phyloP scores from a whole-genome alignment of 2,888 invertebrate genomes.

The Anaspis maculata region DNA sequence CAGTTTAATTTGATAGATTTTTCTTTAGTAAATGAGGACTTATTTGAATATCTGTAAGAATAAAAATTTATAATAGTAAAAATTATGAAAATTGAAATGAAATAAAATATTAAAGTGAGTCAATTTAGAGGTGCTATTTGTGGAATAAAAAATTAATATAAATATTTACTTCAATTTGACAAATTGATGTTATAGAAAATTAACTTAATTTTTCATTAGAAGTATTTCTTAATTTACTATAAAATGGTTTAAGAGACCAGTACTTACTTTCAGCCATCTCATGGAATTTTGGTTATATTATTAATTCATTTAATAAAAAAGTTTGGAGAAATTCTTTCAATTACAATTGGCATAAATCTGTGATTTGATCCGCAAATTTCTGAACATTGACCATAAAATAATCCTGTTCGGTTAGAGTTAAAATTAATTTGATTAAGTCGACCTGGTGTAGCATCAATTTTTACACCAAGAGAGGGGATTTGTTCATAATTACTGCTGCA shows the following conservation, averaged over 20 bases:
- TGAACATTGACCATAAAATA: conserved; percentile 69
- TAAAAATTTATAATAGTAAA: conserved; percentile 50
- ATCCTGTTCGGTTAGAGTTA: conserved; percentile 52
- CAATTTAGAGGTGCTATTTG: conserved; percentile 59
- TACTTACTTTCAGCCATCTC: conserved; percentile 63
- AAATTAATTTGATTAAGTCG: conserved; percentile 58
- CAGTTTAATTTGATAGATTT: conserved; percentile 39
- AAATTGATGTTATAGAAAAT: conserved; percentile 52
- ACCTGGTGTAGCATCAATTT: conserved; percentile 58
- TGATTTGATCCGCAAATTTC: conserved; percentile 77
- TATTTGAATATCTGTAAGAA: conserved; percentile 40
- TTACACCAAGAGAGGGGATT: conserved; percentile 52
- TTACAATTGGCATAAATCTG: conserved; percentile 68
- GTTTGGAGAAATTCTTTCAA: conserved; percentile 50
- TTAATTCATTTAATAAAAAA: conserved; percentile 53
- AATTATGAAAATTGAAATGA: conserved; percentile 42
- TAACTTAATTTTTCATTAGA: conserved; percentile 53
- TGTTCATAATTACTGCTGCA: conserved; percentile 61
- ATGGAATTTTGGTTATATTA: conserved; percentile 45
- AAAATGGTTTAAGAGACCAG: conserved; percentile 60
- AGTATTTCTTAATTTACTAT: conserved; percentile 56
- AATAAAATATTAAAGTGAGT: conserved; percentile 39
- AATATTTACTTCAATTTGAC: conserved; percentile 57
- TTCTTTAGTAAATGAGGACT: conserved; percentile 34
- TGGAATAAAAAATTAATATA: conserved; percentile 56